Evolutionary conservation across 1,140 invertebrate species (phyloP).

Genomic region (Neomicropteryx cornuta): DNA sequence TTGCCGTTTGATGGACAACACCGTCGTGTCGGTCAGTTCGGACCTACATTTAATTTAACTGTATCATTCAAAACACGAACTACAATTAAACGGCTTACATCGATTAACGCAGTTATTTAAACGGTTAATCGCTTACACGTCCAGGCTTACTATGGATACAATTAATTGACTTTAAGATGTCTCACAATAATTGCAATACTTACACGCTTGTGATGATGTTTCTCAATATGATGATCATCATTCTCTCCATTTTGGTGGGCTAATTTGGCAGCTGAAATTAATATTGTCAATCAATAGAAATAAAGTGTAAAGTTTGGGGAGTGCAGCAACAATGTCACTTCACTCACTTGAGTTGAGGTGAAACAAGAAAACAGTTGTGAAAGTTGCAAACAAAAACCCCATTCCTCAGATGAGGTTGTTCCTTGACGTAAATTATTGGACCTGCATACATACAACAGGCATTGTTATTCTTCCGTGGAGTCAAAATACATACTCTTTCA

Average conservation of each 20-base stretch:
- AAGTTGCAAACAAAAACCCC: conserved; percentile 7
- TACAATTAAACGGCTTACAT: not conserved
- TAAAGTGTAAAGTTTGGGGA: conserved; percentile 2
- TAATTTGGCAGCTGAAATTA: conserved; percentile 6
- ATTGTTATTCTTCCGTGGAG: no score
- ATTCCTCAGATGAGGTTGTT: no score
- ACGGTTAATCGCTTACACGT: conserved; percentile 1
- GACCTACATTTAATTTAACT: not conserved
- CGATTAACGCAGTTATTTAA: not conserved
- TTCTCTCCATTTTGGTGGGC: conserved; percentile 38
- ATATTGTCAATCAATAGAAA: conserved; percentile 2
- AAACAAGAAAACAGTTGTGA: conserved; percentile 10
- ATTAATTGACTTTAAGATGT: not conserved
- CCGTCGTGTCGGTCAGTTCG: no score
- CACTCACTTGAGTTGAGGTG: conserved; percentile 26
- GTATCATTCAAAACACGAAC: not conserved
- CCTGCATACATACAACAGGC: no score
- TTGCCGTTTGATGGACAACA: no score
- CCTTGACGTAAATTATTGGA: no score
- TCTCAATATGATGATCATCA: conserved; percentile 39
- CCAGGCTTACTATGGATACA: conserved; percentile 3
- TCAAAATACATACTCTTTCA: no score
- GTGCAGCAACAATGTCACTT: no score
- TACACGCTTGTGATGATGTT: conserved; percentile 32
- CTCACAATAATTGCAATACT: not conserved